phyloP scores from a whole-genome alignment of 2,113 vertebrate genomes.

The Trachemys scripta region DNA sequence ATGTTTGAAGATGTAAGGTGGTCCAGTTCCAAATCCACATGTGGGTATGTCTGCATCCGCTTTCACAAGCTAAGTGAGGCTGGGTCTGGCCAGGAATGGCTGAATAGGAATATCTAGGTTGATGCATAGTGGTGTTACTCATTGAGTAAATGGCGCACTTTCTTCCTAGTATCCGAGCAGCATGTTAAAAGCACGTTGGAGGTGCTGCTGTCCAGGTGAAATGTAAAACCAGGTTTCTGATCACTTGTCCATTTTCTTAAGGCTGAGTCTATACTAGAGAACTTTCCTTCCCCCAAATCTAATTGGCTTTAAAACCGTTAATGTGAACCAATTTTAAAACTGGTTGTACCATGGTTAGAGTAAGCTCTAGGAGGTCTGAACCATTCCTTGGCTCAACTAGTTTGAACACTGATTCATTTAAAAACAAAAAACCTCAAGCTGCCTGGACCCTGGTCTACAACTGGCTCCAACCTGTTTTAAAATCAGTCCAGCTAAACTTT shows the following conservation, averaged over 20 bases:
- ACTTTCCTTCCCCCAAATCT: not conserved
- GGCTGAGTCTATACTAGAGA: not conserved
- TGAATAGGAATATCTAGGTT: not conserved
- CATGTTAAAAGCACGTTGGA: not conserved
- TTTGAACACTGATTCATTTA: conserved; percentile 26
- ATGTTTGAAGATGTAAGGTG: not conserved
- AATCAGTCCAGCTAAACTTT: not conserved
- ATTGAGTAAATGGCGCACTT: not conserved
- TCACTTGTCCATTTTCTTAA: not conserved
- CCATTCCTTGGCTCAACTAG: not conserved
- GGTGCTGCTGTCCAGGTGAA: not conserved
- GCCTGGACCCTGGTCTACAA: not conserved
- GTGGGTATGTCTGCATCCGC: not conserved
- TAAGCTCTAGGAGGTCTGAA: conserved; percentile 60
- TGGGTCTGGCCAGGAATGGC: not conserved
- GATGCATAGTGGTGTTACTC: not conserved
- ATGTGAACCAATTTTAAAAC: conserved; percentile 63
- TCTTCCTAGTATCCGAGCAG: not conserved
- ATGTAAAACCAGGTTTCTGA: not conserved
- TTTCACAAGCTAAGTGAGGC: not conserved
- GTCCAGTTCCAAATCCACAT: not conserved
- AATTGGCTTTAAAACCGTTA: conserved; percentile 12
- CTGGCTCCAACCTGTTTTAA: not conserved
- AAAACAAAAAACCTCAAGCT: not conserved
- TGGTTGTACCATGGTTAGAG: conserved; percentile 58